phyloP scores from a whole-genome alignment of 1,140 invertebrate genomes.

The Carcinoscorpius rotundicauda region DNA sequence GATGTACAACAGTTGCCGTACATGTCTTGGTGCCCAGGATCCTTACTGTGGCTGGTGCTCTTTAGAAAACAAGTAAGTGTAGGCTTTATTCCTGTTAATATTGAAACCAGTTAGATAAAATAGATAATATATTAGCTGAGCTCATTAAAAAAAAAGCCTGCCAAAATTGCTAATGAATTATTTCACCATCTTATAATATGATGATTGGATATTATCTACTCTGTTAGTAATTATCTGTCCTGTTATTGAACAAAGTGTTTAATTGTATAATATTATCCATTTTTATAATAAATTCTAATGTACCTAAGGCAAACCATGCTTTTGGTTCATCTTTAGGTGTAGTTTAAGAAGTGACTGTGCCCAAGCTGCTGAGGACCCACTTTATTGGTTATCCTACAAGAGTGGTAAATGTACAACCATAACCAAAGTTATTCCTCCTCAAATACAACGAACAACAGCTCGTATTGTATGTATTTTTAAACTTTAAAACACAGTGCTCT shows the following conservation, averaged over 20 bases:
- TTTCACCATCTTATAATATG: no score
- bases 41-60: slow-evolving; percentile 98
- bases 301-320: neutral
- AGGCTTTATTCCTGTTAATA: neutral
- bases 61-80: slow-evolving; percentile 78
- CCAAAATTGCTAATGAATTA: no score
- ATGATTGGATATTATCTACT: no score
- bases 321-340: slow-evolving; percentile 44
- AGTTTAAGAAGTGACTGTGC: slow-evolving; percentile 77
- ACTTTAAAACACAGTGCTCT: neutral
- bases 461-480: slow-evolving; percentile 48
- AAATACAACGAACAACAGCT: slow-evolving; percentile 83
- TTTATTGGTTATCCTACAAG: slow-evolving; percentile 94
- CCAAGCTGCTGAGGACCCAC: slow-evolving; percentile 76
- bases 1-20: slow-evolving; percentile 77
- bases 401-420: slow-evolving; percentile 91
- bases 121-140: no score
- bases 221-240: no score
- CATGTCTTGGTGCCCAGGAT: slow-evolving; percentile 84
- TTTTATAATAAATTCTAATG: no score
- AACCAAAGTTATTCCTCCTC: slow-evolving; percentile 75
- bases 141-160: no score
- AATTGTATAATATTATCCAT: no score
- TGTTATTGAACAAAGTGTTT: no score
- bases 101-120: no score